Evolutionary conservation across 2,888 invertebrate genomes (phyloP).

Genomic region (Pseudococcus jackbeardsleyi): DNA sequence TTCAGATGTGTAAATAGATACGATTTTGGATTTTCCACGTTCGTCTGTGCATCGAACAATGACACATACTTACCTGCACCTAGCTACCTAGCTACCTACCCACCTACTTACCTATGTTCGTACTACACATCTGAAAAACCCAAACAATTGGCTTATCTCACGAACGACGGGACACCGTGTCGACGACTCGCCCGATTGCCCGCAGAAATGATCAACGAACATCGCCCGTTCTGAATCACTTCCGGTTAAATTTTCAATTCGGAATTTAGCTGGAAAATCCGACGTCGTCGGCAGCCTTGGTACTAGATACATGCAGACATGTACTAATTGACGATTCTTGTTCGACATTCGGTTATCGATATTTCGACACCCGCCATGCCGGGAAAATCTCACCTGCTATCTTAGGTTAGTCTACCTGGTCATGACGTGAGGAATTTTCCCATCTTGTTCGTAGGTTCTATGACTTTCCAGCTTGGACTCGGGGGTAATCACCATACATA

Average conservation of each 20-base stretch:
- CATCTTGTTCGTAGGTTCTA: neutral
- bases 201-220: neutral
- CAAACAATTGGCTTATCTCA: slow-evolving; percentile 1
- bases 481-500: no score
- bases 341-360: neutral
- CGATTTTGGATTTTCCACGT: no score
- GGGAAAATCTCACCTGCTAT: no score
- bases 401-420: neutral
- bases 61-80: no score
- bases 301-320: neutral
- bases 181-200: neutral
- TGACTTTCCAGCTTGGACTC: no score
- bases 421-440: neutral
- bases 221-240: neutral
- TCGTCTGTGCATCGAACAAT: no score
- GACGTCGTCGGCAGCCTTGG: neutral
- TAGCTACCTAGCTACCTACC: no score
- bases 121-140: neutral
- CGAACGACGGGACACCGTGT: neutral
- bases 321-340: slow-evolving; percentile 35
- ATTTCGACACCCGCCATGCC: neutral
- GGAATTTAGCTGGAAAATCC: slow-evolving; percentile 3
- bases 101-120: no score
- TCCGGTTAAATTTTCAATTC: neutral
- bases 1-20: no score